These are phyloP conservation scores for Squalus acanthias DNA, from an alignment of 2,797 vertebrate genomes.

Conservation along the genomic window DNA sequence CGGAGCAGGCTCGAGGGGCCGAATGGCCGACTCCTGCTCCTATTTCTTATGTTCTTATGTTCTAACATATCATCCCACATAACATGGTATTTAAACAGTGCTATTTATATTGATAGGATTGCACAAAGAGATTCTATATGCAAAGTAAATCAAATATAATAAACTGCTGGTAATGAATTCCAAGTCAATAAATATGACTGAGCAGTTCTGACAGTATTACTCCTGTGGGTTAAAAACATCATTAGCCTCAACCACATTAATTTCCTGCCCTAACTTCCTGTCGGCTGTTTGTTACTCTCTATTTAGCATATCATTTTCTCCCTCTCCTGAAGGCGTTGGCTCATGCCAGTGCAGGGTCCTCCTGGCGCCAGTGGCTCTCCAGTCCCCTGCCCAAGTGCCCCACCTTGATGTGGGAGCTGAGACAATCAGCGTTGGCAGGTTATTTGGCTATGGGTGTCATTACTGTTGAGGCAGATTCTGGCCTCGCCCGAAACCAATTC, in stretches of 20 bases:
- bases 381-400: background rate
- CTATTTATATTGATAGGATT: background rate
- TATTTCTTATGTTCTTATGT: too few relatives aligned
- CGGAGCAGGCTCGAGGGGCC: too few relatives aligned
- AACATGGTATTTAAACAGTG: background rate
- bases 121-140: background rate
- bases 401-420: too few relatives aligned
- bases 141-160: background rate
- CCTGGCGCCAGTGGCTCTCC: background rate
- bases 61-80: background rate
- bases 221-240: background rate
- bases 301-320: too few relatives aligned
- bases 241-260: background rate
- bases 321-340: background rate
- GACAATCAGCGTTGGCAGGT: too few relatives aligned
- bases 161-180: background rate
- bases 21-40: too few relatives aligned
- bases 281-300: background rate
- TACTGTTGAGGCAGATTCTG: too few relatives aligned
- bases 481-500: too few relatives aligned
- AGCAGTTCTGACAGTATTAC: background rate
- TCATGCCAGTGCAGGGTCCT: too few relatives aligned
- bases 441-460: too few relatives aligned
- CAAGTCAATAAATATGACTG: background rate
- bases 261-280: background rate